Conservation (phyloP, 1,140 invertebrate species). For the Drosophila arizonae region DNA sequence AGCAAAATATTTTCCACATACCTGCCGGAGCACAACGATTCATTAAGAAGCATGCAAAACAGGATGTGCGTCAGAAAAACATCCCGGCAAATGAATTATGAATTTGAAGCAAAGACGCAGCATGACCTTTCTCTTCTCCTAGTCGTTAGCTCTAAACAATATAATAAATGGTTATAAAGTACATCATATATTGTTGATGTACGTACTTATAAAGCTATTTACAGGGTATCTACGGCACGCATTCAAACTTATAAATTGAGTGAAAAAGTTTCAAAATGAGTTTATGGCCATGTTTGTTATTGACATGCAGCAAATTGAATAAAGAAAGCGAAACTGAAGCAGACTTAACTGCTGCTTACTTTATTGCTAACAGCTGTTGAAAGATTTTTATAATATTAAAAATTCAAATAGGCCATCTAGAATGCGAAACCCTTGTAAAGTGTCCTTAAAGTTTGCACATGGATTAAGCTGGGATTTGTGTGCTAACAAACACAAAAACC, state of each 20-base stretch:
- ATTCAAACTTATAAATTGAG: slow-evolving; percentile 3
- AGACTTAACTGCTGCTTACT: slow-evolving; percentile 26
- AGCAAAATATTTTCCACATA: slow-evolving; percentile 16
- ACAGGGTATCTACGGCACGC: not conserved
- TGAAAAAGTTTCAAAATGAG: slow-evolving; percentile 12
- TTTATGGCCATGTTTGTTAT: slow-evolving; percentile 13
- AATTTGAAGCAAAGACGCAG: not conserved
- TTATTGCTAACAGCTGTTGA: slow-evolving; percentile 43
- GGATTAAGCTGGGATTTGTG: slow-evolving; percentile 68
- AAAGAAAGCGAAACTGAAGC: slow-evolving; percentile 5
- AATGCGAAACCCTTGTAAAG: slow-evolving; percentile 53
- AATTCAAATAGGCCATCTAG: slow-evolving; percentile 56
- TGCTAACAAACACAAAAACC: slow-evolving; percentile 48
- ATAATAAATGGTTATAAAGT: not conserved
- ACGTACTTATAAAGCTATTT: not conserved
- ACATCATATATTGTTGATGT: not conserved
- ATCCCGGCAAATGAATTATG: slow-evolving; percentile 36
- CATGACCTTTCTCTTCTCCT: not conserved
- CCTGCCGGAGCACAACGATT: slow-evolving; percentile 21
- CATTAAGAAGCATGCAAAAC: slow-evolving; percentile 26
- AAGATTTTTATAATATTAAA: slow-evolving; percentile 58
- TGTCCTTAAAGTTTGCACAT: slow-evolving; percentile 73
- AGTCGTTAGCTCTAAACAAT: not conserved
- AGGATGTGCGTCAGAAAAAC: slow-evolving; percentile 37
- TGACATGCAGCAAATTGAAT: slow-evolving; percentile 37